Evolutionary conservation across 2,888 invertebrate genomes (phyloP).

Genomic region (Caenorhabditis virilis): DNA sequence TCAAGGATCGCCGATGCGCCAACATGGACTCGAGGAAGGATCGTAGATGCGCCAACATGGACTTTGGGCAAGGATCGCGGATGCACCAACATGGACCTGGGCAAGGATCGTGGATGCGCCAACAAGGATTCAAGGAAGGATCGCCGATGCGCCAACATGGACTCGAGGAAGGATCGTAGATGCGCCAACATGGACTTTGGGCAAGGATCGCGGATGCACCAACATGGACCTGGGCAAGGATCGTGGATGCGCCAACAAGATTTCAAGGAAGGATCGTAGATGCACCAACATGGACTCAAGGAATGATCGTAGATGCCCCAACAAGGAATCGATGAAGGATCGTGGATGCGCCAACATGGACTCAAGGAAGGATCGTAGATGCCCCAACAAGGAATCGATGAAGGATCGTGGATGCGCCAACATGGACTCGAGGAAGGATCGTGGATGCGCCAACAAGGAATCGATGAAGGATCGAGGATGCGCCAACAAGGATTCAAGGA

Average conservation of each 20-base stretch:
- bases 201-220: not conserved
- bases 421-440: constrained; percentile 2
- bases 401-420: constrained; percentile 5
- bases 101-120: not conserved
- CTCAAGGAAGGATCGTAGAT: constrained; percentile 3
- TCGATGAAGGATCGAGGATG: constrained; percentile 1
- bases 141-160: not conserved
- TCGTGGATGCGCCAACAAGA: not conserved
- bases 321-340: not conserved
- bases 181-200: not conserved
- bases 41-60: constrained; percentile 2
- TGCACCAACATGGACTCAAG: constrained; percentile 1
- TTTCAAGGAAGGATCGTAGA: not conserved
- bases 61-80: not conserved
- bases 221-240: not conserved
- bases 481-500: not conserved
- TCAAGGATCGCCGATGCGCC: not conserved
- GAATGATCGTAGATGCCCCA: not conserved
- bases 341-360: not conserved
- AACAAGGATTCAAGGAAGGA: not conserved
- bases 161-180: not conserved
- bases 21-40: not conserved
- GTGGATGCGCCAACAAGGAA: constrained; percentile 6
- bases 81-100: not conserved
- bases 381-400: constrained; percentile 3